Conservation (phyloP, 2,113 vertebrate genomes). For the Terrapene triunguis region DNA sequence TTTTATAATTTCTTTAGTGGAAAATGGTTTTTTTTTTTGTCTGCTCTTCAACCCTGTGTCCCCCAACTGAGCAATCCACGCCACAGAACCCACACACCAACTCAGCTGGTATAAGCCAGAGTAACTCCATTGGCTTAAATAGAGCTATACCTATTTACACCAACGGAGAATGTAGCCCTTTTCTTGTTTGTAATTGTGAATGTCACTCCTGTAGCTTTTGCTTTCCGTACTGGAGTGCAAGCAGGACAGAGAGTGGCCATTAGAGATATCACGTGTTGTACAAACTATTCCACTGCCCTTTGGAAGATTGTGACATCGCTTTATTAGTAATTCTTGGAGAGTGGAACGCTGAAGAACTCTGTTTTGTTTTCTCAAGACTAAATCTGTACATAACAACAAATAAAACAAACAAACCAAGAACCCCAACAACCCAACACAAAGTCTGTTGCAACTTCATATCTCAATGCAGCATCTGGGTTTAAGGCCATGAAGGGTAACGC, state of each 20-base stretch:
- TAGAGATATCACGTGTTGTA: accelerated
- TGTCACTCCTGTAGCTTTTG: not conserved
- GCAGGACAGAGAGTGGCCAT: not conserved
- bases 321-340: conserved; percentile 65
- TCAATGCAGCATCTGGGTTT: not conserved
- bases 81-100: not conserved
- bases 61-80: not conserved
- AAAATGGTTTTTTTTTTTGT: not conserved
- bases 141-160: not conserved
- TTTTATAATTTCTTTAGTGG: not conserved
- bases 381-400: conserved; percentile 33
- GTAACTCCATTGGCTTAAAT: not conserved
- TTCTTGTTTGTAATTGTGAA: accelerated
- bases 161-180: not conserved
- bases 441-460: not conserved
- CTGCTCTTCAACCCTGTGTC: not conserved
- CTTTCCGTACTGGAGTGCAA: not conserved
- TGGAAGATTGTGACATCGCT: not conserved
- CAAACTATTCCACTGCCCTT: accelerated
- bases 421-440: not conserved
- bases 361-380: not conserved
- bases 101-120: not conserved
- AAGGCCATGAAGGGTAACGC: not conserved
- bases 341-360: not conserved
- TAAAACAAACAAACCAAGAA: not conserved